Percentiles rank a stretch among this genome's conserved stretches.
These are phyloP conservation scores for Naja naja DNA, from an alignment of 2,113 vertebrate species.

Conservation along the genomic window DNA sequence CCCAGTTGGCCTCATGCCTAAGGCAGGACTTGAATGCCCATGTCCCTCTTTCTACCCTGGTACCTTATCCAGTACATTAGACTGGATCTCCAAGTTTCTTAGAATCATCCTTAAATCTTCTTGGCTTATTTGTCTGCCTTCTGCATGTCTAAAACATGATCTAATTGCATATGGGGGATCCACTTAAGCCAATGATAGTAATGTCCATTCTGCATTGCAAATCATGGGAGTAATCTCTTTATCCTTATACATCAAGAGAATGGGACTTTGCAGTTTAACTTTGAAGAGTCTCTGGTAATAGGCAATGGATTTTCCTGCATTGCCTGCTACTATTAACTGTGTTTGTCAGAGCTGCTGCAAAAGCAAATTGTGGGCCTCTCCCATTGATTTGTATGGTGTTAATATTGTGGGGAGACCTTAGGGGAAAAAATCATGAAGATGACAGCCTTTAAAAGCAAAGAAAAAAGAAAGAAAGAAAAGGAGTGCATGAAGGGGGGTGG, in stretches of 20 bases:
- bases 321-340: not conserved
- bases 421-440: not conserved
- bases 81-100: not conserved
- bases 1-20: not conserved
- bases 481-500: fast-evolving
- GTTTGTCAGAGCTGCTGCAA: not conserved
- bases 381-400: not conserved
- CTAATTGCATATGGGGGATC: not conserved
- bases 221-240: not conserved
- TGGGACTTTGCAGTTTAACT: not conserved
- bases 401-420: not conserved
- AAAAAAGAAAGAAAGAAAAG: not conserved
- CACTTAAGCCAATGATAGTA: not conserved
- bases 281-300: not conserved
- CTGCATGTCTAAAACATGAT: not conserved
- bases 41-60: not conserved
- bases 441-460: not conserved
- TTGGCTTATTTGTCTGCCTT: not conserved
- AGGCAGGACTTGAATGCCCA: not conserved
- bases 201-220: not conserved
- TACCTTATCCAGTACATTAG: not conserved
- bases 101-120: not conserved
- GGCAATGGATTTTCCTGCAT: not conserved
- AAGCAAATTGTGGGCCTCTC: not conserved
- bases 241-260: not conserved